Conservation (phyloP, 2,797 vertebrate genomes). For the Nannoperca obscura region DNA sequence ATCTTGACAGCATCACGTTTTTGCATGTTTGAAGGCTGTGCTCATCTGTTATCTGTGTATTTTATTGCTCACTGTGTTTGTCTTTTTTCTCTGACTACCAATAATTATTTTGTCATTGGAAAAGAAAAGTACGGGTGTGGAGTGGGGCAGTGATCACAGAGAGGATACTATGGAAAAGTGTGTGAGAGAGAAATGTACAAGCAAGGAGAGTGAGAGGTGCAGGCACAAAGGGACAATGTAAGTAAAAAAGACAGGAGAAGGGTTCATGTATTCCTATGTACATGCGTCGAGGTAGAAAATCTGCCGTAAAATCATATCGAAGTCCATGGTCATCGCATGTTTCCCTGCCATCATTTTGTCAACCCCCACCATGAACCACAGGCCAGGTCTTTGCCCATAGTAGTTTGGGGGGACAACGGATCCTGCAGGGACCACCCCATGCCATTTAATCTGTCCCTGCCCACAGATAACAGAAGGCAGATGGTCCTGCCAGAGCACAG, state of each 20-base stretch:
- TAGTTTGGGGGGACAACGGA: slow-evolving; percentile 59
- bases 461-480: slow-evolving; percentile 81
- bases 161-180: slow-evolving; percentile 31
- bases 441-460: slow-evolving; percentile 84
- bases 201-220: slow-evolving; percentile 6
- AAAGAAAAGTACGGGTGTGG: slow-evolving; percentile 21
- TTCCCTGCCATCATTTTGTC: slow-evolving; percentile 35
- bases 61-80: neutral
- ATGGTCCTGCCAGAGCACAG: slow-evolving; percentile 74
- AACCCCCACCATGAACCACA: slow-evolving; percentile 58
- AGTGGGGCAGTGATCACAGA: slow-evolving; percentile 22
- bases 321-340: slow-evolving; percentile 51
- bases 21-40: slow-evolving; percentile 29
- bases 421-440: slow-evolving; percentile 76
- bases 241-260: slow-evolving; percentile 20
- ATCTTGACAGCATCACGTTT: slow-evolving; percentile 13
- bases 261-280: slow-evolving; percentile 50
- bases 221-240: slow-evolving; percentile 30
- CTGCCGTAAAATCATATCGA: slow-evolving; percentile 67
- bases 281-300: slow-evolving; percentile 60
- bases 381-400: slow-evolving; percentile 49
- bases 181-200: slow-evolving; percentile 7
- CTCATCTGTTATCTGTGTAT: slow-evolving; percentile 13
- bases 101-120: slow-evolving; percentile 6
- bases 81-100: slow-evolving; percentile 20